Evolutionary conservation across 2,113 vertebrate genomes (phyloP).

Genomic region (Hydrolagus affinis): DNA sequence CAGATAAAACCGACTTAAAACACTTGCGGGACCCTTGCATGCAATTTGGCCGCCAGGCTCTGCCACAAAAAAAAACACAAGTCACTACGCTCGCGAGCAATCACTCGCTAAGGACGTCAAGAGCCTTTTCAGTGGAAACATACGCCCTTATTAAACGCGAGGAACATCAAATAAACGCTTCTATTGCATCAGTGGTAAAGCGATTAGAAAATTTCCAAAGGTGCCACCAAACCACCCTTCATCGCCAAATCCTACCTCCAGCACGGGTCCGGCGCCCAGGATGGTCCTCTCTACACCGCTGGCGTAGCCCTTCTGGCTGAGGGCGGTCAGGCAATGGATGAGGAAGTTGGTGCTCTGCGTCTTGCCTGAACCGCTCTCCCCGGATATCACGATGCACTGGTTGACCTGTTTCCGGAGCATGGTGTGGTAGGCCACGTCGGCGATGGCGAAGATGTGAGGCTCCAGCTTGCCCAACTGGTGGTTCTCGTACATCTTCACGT

Average conservation of each 20-base stretch:
- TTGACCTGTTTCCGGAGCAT: constrained; percentile 74
- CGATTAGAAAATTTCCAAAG: too few relatives aligned
- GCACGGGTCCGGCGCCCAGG: constrained; percentile 79
- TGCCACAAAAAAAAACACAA: too few relatives aligned
- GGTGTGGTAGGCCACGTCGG: constrained; percentile 72
- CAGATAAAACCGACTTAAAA: too few relatives aligned
- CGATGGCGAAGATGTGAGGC: constrained; percentile 87
- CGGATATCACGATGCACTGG: constrained; percentile 87
- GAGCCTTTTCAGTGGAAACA: too few relatives aligned
- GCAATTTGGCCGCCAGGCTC: too few relatives aligned
- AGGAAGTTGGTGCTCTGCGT: constrained; percentile 91
- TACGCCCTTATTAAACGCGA: too few relatives aligned
- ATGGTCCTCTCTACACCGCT: constrained; percentile 80
- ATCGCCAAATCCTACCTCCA: constrained; percentile 68
- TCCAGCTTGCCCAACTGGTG: constrained; percentile 78
- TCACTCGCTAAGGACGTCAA: too few relatives aligned
- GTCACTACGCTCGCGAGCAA: too few relatives aligned
- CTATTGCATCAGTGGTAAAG: too few relatives aligned
- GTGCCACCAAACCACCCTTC: too few relatives aligned
- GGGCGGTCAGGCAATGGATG: constrained; percentile 85
- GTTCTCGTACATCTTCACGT: constrained; percentile 86
- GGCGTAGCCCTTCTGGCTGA: constrained; percentile 82
- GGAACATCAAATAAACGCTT: too few relatives aligned
- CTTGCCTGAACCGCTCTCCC: constrained; percentile 88
- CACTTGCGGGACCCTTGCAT: too few relatives aligned